Conservation (phyloP, 2,888 invertebrate species). For the Ophioninae sp. region DNA sequence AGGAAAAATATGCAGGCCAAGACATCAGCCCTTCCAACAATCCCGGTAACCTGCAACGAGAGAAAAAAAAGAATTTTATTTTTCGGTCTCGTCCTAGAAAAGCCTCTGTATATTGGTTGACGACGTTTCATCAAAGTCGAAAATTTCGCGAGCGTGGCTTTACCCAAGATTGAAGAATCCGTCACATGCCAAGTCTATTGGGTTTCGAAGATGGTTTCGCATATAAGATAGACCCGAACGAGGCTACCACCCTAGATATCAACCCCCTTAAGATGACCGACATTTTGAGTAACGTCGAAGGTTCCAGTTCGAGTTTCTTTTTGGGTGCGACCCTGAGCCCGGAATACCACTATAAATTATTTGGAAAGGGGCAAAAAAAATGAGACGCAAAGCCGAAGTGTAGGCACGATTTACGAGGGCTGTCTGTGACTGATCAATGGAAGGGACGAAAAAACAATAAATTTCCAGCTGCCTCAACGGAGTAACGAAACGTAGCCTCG, state of each 20-base stretch:
- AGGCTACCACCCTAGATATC: constrained; percentile 59
- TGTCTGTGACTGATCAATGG: not conserved
- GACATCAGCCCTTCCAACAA: constrained; percentile 94
- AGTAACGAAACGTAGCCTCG: not conserved
- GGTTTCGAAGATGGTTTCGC: constrained; percentile 36
- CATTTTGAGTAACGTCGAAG: constrained; percentile 67
- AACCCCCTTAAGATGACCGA: constrained; percentile 76
- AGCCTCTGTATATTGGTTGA: constrained; percentile 8
- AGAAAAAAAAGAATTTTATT: constrained; percentile 45
- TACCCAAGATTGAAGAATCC: constrained; percentile 37
- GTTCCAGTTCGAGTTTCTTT: constrained; percentile 2
- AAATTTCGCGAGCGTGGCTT: constrained; percentile 48
- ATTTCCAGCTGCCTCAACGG: not conserved
- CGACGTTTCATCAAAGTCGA: constrained; percentile 75
- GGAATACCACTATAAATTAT: constrained; percentile 71
- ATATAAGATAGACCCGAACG: not conserved
- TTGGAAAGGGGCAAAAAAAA: not conserved
- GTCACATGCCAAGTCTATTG: constrained; percentile 20
- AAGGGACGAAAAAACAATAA: not conserved
- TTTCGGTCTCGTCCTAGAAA: not conserved
- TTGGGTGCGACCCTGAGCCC: constrained; percentile 9
- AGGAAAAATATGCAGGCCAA: constrained; percentile 92
- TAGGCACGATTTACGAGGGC: constrained; percentile 60
- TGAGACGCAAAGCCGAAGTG: constrained; percentile 47
- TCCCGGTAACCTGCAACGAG: constrained; percentile 89